Evolutionary conservation across 1,140 invertebrate genomes (phyloP).

Genomic region (Drosophila triauraria): DNA sequence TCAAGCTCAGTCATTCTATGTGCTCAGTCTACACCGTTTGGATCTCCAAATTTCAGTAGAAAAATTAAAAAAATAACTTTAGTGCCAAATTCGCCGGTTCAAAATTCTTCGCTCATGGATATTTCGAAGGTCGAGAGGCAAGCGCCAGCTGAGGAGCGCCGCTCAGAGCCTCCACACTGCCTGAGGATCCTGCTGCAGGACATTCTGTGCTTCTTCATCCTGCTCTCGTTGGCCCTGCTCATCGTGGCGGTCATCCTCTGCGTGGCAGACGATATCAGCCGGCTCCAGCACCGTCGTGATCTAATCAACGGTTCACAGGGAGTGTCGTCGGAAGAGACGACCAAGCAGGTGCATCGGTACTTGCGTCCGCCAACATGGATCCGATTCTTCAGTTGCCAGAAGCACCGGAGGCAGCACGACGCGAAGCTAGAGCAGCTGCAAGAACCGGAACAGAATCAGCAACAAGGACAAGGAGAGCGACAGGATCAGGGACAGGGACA

Average conservation of each 20-base stretch:
- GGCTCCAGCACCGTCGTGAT: background rate
- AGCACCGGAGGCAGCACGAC: background rate
- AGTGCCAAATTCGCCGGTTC: constrained; percentile 4
- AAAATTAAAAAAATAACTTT: background rate
- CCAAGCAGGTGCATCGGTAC: background rate
- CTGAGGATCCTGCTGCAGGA: constrained; percentile 39
- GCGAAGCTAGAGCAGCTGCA: background rate
- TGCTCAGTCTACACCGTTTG: constrained; percentile 3
- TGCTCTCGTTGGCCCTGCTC: constrained; percentile 41
- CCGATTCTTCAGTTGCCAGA: constrained; percentile 16
- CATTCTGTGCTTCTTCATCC: constrained; percentile 45
- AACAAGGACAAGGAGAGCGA: background rate
- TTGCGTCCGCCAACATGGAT: constrained; percentile 12
- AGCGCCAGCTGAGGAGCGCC: background rate
- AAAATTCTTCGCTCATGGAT: constrained; percentile 32
- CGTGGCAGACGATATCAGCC: constrained; percentile 26
- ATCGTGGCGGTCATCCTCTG: constrained; percentile 37
- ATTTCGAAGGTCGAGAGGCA: constrained; percentile 36
- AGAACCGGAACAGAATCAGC: too few relatives aligned
- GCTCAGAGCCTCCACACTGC: background rate
- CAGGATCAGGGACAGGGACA: background rate
- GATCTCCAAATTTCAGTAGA: constrained; percentile 26
- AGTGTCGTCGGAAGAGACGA: background rate
- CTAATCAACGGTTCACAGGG: background rate
- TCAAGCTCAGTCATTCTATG: background rate